phyloP scores from a whole-genome alignment of 2,113 vertebrate genomes.

The Pachyramphus minor region DNA sequence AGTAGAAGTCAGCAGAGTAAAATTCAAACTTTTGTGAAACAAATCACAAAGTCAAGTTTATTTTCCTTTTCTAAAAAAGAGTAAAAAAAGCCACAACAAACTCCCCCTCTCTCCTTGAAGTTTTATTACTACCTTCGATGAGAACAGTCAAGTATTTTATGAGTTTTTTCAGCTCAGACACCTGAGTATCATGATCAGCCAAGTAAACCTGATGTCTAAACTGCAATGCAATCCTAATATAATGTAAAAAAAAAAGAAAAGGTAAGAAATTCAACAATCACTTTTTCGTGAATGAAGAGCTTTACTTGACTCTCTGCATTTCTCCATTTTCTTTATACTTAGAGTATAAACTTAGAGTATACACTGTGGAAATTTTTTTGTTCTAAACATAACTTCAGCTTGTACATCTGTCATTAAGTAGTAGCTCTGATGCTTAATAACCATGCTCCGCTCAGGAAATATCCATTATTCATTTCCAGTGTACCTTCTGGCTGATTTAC shows the following conservation, averaged over 20 bases:
- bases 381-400: not conserved
- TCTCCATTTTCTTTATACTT: not conserved
- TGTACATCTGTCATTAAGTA: conserved; percentile 21
- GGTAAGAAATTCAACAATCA: not conserved
- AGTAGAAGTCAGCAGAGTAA: not conserved
- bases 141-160: not conserved
- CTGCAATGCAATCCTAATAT: not conserved
- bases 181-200: not conserved
- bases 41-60: not conserved
- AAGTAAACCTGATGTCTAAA: not conserved
- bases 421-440: not conserved
- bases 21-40: not conserved
- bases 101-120: not conserved
- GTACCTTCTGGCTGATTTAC: conserved; percentile 40
- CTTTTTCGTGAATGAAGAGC: not conserved
- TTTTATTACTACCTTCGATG: not conserved
- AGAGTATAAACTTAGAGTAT: no score
- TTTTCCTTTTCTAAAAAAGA: not conserved
- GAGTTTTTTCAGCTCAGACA: not conserved
- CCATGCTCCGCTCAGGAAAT: not conserved
- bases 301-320: not conserved
- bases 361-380: not conserved
- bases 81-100: not conserved
- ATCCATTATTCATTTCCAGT: conserved; percentile 38
- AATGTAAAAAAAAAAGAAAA: not conserved